Base-by-base conservation (phyloP, 1,140 invertebrate genomes). In the Brachionus manjavacas region DNA sequence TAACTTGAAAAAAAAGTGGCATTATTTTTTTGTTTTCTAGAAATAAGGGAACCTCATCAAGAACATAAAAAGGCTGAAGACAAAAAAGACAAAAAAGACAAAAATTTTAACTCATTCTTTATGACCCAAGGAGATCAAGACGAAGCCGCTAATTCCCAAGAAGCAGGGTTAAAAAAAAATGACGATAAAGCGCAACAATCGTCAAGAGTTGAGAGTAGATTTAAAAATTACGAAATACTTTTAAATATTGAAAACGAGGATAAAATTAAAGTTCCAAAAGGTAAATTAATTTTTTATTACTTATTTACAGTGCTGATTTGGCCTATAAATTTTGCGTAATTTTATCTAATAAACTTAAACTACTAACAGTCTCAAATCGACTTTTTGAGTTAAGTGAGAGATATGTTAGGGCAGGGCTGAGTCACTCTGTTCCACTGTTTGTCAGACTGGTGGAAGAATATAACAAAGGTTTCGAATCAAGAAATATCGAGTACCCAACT, bases 171-270 rank as follows among this genome's bases (percentile, higher is more conserved):
- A 8, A 46, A 25, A 28, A 35, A 76, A 84, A 16, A 25, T 31
- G 25, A 84, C 9, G 1, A 12, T 14, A 66, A 76, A 9, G 31
- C 7, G 28, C 23, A 74, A 23, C 7, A 35, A 55, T 25, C 35
- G 1, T n/a, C 41, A 23, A 39, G 64, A 43, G 16, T 52, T 20
- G 81, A 84, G 14, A 60, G 46, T 31, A 84, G 41, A 46, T 49
- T 60, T 39, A 72, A 64, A 55, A 60, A 76, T 39, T 64, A 72
- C 20, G 46, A 52, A 35, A 79, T 72, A 16, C 49, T 84, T 12
- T 49, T 55, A 2, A 66, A 84, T 84, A 79, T 84, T 12, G 83
- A 84, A 76, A 79, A 84, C 35, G 83, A 84, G 31, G 68, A 84
- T 20, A 7, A 84, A 64, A 79, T 76, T 7, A 84, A 60, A 52